Conservation (phyloP, 2,888 invertebrate species). For the Trypoxylon attenuatum region DNA sequence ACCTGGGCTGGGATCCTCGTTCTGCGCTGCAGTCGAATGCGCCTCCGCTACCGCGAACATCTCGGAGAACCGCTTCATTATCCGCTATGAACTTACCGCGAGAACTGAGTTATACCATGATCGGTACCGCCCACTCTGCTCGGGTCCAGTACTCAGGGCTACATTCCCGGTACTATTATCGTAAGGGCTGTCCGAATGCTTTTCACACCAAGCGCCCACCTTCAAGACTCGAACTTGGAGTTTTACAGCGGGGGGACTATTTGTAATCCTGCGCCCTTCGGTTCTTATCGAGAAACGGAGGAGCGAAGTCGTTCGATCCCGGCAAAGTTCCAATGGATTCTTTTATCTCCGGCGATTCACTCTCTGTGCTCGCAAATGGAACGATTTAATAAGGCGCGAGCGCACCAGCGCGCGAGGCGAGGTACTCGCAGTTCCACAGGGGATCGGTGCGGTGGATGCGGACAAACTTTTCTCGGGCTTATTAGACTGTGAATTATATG, state of each 20-base stretch:
- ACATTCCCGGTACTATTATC: no score
- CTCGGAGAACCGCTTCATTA: slow-evolving; percentile 46
- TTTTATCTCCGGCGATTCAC: slow-evolving; percentile 40
- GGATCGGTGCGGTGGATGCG: slow-evolving; percentile 17
- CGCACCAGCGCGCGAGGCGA: no score
- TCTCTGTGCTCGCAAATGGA: slow-evolving; percentile 26
- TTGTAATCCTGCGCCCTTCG: slow-evolving; percentile 36
- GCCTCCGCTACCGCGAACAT: slow-evolving; percentile 27
- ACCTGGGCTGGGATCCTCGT: slow-evolving; percentile 21
- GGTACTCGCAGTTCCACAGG: slow-evolving; percentile 22
- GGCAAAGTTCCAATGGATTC: slow-evolving; percentile 29
- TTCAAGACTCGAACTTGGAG: no score
- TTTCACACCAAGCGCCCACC: no score
- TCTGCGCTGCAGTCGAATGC: slow-evolving; percentile 24
- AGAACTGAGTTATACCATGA: slow-evolving; percentile 24
- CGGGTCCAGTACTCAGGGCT: no score
- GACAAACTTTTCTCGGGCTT: slow-evolving; percentile 18
- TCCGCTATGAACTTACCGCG: slow-evolving; percentile 17
- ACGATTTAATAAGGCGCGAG: slow-evolving; percentile 41
- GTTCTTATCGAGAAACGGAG: slow-evolving; percentile 32
- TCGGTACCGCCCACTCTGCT: slow-evolving; percentile 10
- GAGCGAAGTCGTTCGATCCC: slow-evolving; percentile 21
- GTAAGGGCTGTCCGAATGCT: no score
- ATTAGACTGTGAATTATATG: neutral
- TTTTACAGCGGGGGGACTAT: slow-evolving; percentile 20